phyloP scores from a whole-genome alignment of 2,113 vertebrate species.

The Serinus canaria region DNA sequence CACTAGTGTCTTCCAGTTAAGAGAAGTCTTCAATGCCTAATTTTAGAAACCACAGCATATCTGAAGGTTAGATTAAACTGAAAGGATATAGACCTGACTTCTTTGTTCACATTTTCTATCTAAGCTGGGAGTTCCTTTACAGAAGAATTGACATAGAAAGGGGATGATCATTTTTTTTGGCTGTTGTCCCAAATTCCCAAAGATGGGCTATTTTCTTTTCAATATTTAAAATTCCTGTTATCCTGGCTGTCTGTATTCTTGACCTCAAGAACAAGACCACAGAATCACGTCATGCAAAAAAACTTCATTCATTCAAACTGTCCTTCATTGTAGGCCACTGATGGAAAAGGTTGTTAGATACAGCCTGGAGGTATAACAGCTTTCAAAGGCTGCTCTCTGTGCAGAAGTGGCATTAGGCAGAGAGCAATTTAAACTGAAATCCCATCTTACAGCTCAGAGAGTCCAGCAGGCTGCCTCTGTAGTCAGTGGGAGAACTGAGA shows the following conservation, averaged over 20 bases:
- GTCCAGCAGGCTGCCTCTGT: not conserved
- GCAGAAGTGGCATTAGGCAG: not conserved
- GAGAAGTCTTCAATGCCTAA: not conserved
- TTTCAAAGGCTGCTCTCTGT: not conserved
- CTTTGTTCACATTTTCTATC: not conserved
- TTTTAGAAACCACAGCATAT: not conserved
- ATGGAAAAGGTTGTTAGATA: not conserved
- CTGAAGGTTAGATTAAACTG: not conserved
- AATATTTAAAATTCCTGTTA: not conserved
- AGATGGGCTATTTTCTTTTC: not conserved
- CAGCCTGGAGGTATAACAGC: not conserved
- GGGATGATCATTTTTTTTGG: not conserved
- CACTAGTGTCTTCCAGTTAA: not conserved
- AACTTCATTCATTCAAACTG: fast-evolving
- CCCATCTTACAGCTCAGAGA: not conserved
- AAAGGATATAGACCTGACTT: not conserved
- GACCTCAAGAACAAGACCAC: not conserved
- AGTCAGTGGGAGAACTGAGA: not conserved
- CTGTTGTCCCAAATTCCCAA: not conserved
- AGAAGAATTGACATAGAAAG: not conserved
- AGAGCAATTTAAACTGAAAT: not conserved
- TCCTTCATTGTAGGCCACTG: not conserved
- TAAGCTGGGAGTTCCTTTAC: not conserved
- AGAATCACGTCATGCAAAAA: not conserved
- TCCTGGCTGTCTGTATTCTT: not conserved